Conservation (phyloP, 2,797 vertebrate species). For the Fistularia commersonii region DNA sequence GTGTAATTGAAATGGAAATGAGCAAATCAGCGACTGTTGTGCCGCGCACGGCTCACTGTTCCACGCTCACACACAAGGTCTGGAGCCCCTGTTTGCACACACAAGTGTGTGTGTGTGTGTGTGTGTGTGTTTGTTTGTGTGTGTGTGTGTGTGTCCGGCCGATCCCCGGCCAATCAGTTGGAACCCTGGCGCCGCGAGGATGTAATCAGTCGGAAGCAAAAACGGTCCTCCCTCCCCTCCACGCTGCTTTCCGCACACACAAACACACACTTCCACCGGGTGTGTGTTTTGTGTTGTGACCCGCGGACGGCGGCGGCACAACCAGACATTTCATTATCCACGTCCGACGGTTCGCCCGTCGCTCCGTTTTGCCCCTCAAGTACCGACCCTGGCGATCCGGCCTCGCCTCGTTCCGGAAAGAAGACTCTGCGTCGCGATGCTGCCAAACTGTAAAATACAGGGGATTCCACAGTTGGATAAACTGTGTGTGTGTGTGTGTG, state of each 20-base stretch:
- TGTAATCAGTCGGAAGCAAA: conserved; percentile 60
- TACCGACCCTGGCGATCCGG: conserved; percentile 57
- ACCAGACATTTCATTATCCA: conserved; percentile 91
- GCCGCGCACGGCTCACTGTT: conserved; percentile 71
- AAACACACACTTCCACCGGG: conserved; percentile 3
- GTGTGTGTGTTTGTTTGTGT: conserved; percentile 44
- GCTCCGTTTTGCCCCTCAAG: conserved; percentile 89
- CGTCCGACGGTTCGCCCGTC: conserved; percentile 92
- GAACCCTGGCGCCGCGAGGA: conserved; percentile 33
- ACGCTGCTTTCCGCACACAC: conserved; percentile 2
- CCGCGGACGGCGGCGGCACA: conserved; percentile 84
- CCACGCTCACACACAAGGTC: conserved; percentile 59
- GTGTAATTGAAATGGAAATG: conserved; percentile 91
- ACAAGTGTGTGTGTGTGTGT: conserved; percentile 51
- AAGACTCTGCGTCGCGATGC: conserved; percentile 15
- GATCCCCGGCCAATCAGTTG: conserved; percentile 41
- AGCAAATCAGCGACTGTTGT: conserved; percentile 79
- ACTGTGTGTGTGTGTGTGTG: no score
- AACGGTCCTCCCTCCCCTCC: conserved; percentile 11
- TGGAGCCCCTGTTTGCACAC: conserved; percentile 72
- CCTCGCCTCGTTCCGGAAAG: conserved; percentile 16
- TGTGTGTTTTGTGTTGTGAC: conserved; percentile 69
- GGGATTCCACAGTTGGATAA: no score
- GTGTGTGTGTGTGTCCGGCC: conserved; percentile 27
- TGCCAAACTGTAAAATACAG: conserved; percentile 12